Conservation (phyloP, 2,113 vertebrate species). For the Sterna hirundo region DNA sequence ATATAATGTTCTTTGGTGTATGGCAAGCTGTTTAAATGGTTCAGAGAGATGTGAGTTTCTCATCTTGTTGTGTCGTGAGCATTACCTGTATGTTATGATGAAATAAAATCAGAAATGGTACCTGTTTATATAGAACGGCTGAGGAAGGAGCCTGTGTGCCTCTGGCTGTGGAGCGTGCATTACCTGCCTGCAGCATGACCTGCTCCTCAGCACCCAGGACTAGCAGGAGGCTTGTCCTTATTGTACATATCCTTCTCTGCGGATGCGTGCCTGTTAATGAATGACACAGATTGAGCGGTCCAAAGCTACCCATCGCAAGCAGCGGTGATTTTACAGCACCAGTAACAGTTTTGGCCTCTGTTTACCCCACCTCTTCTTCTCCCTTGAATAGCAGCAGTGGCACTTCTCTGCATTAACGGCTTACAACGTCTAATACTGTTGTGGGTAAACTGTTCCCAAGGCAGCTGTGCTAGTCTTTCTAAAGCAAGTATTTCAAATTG, state of each 20-base stretch:
- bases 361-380: background rate
- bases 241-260: rapidly evolving
- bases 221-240: background rate
- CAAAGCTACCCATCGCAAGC: background rate
- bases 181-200: background rate
- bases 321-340: background rate
- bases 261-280: rapidly evolving
- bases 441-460: background rate
- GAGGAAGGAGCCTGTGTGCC: conserved; percentile 25
- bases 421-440: rapidly evolving
- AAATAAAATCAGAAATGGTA: conserved; percentile 86
- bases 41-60: conserved; percentile 68
- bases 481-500: background rate
- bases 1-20: conserved; percentile 61
- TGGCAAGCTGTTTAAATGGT: conserved; percentile 64
- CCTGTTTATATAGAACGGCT: conserved; percentile 66
- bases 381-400: background rate
- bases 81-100: conserved; percentile 77
- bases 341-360: background rate
- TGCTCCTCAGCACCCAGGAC: background rate
- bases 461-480: background rate
- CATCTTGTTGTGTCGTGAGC: conserved; percentile 71
- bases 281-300: background rate
- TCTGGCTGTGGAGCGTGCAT: background rate
- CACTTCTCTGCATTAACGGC: background rate